A percentile compares a stretch with the other conserved stretches of the same genome.
These are phyloP conservation scores for Pinctada fucata DNA, from an alignment of 2,888 invertebrate species.

Conservation along the genomic window DNA sequence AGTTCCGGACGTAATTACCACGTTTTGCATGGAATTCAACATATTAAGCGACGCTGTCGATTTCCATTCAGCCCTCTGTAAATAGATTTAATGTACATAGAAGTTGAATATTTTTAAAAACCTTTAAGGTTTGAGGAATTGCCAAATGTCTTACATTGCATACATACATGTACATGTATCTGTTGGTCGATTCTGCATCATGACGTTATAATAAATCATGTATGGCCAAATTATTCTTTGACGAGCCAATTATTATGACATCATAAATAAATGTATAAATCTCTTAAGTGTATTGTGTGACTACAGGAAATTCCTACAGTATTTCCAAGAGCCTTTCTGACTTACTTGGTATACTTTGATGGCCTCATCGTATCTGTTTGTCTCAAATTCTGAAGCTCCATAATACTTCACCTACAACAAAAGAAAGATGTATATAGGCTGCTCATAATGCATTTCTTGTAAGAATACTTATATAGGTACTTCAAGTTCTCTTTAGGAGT, in stretches of 20 bases:
- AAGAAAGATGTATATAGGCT: not conserved
- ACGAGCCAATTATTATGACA: too few species aligned
- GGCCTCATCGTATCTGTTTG: conserved; percentile 88
- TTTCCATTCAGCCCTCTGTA: conserved; percentile 92
- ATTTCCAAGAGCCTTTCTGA: too few species aligned
- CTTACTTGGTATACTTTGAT: conserved; percentile 89
- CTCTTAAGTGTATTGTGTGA: too few species aligned
- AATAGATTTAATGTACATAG: not conserved
- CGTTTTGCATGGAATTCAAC: conserved; percentile 93
- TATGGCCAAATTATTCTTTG: too few species aligned
- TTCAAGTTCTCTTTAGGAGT: not conserved
- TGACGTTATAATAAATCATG: too few species aligned
- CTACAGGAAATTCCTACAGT: too few species aligned
- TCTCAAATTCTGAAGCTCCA: conserved; percentile 94
- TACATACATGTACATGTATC: too few species aligned
- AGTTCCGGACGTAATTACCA: conserved; percentile 91
- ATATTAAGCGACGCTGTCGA: conserved; percentile 90
- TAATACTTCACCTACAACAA: conserved; percentile 87
- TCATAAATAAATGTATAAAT: too few species aligned
- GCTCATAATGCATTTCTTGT: too few species aligned
- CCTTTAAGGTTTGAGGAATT: too few species aligned
- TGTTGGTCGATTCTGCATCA: too few species aligned
- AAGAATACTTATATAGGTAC: not conserved
- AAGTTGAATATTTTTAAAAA: not conserved
- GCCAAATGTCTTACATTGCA: too few species aligned